Evolutionary conservation across 2,797 vertebrate species (phyloP), one percentile per base, ranked within the genome.

Genomic region (Staurois parvus): DNA sequence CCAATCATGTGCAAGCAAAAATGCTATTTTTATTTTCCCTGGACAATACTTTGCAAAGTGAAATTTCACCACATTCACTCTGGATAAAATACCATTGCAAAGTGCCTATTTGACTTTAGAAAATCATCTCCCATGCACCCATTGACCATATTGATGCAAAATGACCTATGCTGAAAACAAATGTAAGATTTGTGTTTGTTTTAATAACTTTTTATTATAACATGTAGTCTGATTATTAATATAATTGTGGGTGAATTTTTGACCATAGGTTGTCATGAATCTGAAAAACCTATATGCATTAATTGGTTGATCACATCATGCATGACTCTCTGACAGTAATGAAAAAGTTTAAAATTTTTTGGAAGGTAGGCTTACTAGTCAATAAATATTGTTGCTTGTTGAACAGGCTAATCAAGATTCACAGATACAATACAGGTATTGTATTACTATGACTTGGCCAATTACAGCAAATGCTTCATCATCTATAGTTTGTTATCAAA

Each of bases 261-360:
- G 2, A 59, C 7, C 4, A 9, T 9, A 59, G 19, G 21, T 24
- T 9, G 1, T 24, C 21, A 1, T 8, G 9, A 59, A 59, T 5
- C 21, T 13, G 37, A 37, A 9, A 37, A 37, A 37, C 21, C 52
- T 7, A 7, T 5, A 59, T 24, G 19, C 52, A 59, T 59, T 21
- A 0, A 9, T 3, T 52, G 3, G 48, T 52, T 52, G 13, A 59
- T 59, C 52, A 1, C 21, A 59, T 59, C 21, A 37, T 4, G 3
- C 28, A 30, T 24, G 62, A 69, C 32, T 17, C 66, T 69, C 2
- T 48, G 12, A 68, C 62, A 48, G 5, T 0, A 4, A 30, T 91
- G 90, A 5, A 52, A 52, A 19, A 13, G 10, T 52, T 56, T 5
- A 2, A 6, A 7, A 13, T 56, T 19, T 19, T 37, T 9, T 37